Base-by-base conservation (phyloP, 2,888 invertebrate species). In the Pasiphila rectangulata region DNA sequence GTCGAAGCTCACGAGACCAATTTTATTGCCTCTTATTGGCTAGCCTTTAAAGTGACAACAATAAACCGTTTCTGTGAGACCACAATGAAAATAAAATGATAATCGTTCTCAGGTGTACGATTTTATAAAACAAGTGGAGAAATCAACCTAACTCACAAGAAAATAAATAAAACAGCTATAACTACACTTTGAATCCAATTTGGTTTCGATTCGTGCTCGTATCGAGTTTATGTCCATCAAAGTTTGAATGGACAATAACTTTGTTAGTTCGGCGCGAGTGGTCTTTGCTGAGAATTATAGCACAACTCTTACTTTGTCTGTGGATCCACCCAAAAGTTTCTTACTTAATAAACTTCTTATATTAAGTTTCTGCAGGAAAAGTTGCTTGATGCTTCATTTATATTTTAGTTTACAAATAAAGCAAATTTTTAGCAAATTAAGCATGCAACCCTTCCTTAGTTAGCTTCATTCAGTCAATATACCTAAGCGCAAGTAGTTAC, bases 21-120 rank as follows among this genome's bases (percentile, higher is more conserved):
- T 75, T 81, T 81, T 79, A 81, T 77, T 73, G 70, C 69, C 65
- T 72, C 66, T 71, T 75, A 73, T 74, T 73, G 73, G 68, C 67
- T 66, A 61, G 63, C 69, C 63, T 73, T 72, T 73, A 72, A 74
- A 75, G 72, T 75, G 72, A 74, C 71, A 71, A 70, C 72, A 71
- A 71, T 69, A 74, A 73, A 69, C 64, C 61, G 57, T 54, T 59
- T 51, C 56, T 57, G 55, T 54, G 9, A 32, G 30, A 63, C 44
- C 47, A 62, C 61, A 48, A 40, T 51, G 54, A 56, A 61, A 62
- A 54, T 61, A 61, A 65, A 52, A 56, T 46, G 49, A 39, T 20
- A 74, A 53, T 57, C 46, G 48, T 57, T 41, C 50, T 46, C 46
- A 35, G 46, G 57, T 52, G 55, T 53, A 41, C 59, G 46, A 57